Percentiles rank a stretch among this genome's conserved stretches.
Conservation (phyloP, 2,797 vertebrate genomes). For the Rhyacichthys aspro region DNA sequence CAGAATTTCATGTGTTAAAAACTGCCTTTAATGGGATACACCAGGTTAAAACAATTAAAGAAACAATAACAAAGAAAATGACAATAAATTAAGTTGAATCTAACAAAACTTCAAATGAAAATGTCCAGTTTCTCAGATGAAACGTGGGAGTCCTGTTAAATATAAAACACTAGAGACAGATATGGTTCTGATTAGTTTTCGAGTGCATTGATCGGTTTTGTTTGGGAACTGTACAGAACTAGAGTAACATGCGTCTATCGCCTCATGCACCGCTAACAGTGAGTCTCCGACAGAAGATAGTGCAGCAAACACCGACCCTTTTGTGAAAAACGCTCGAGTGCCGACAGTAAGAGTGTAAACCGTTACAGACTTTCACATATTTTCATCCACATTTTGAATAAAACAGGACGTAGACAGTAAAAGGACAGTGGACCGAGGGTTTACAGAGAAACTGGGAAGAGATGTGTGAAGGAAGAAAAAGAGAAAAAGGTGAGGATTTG, state of each 20-base stretch:
- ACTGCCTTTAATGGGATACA: no score
- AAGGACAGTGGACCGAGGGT: no score
- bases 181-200: slow-evolving; percentile 54
- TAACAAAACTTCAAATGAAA: no score
- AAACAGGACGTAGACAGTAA: no score
- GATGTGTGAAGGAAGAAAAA: no score
- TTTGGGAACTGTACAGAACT: slow-evolving; percentile 63
- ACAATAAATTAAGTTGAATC: no score
- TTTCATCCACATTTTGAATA: slow-evolving; percentile 53
- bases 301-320: slow-evolving; percentile 74
- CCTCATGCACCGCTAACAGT: slow-evolving; percentile 74
- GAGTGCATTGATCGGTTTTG: slow-evolving; percentile 56
- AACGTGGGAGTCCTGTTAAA: slow-evolving; percentile 39
- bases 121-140: slow-evolving; percentile 28
- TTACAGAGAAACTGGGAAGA: no score
- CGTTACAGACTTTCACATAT: slow-evolving; percentile 66
- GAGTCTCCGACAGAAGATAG: slow-evolving; percentile 72
- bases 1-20: no score
- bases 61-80: no score
- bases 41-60: no score
- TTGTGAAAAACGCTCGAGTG: slow-evolving; percentile 11
- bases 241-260: slow-evolving; percentile 76
- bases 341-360: slow-evolving; percentile 52
- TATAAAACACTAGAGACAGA: slow-evolving; percentile 63
- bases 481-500: no score